These are phyloP conservation scores for Paratilapia polleni DNA, from an alignment of 2,113 vertebrate genomes.

Conservation along the genomic window DNA sequence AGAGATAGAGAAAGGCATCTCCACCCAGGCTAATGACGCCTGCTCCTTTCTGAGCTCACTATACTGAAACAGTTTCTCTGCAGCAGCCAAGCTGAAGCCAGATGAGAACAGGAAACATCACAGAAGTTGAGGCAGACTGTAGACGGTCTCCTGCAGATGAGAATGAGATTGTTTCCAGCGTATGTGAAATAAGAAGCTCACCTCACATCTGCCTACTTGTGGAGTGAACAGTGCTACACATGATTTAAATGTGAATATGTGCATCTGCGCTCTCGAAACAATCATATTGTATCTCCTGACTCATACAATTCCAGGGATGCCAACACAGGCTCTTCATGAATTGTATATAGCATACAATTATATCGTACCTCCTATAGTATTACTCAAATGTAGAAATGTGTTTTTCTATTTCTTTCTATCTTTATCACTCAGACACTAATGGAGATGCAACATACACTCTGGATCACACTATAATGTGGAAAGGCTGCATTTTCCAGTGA, in stretches of 20 bases:
- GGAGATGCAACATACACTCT: constrained; percentile 9
- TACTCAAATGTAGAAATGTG: background rate
- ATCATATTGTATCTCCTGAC: background rate
- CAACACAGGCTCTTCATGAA: background rate
- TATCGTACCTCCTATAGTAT: background rate
- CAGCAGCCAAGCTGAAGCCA: constrained; percentile 44
- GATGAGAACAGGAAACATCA: constrained; percentile 57
- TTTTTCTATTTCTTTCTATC: constrained; percentile 4
- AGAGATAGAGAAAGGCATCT: constrained; percentile 78
- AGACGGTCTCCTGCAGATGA: constrained; percentile 63
- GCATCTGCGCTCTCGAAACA: background rate
- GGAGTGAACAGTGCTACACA: background rate
- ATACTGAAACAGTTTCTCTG: constrained; percentile 53
- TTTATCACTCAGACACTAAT: constrained; percentile 30
- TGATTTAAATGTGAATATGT: background rate
- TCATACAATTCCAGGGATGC: constrained; percentile 16
- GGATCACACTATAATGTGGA: constrained; percentile 19
- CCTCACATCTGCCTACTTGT: constrained; percentile 5
- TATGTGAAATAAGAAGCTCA: constrained; percentile 23
- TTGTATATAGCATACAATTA: constrained; percentile 4
- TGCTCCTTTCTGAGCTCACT: constrained; percentile 48
- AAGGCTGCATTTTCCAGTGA: constrained; percentile 49
- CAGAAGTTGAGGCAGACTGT: constrained; percentile 32
- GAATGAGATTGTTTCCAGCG: constrained; percentile 54
- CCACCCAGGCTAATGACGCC: constrained; percentile 73